phyloP scores from a whole-genome alignment of 2,888 invertebrate species.

The Adineta ricciae region DNA sequence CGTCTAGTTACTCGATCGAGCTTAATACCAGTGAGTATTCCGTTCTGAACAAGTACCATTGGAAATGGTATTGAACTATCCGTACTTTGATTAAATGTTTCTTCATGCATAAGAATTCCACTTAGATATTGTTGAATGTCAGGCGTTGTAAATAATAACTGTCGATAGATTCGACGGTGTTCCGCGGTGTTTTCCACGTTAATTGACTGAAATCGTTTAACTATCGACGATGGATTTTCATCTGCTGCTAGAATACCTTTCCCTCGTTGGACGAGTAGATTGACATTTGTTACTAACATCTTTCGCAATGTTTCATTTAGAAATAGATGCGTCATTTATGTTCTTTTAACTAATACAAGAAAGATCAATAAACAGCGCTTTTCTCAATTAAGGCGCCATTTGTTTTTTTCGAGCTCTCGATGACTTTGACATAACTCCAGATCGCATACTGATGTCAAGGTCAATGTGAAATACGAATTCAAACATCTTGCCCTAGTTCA shows the following conservation, averaged over 20 bases:
- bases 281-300: conserved; percentile 49
- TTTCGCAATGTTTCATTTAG: background rate
- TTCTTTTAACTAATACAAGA: no score
- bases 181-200: conserved; percentile 84
- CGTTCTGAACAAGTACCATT: conserved; percentile 38
- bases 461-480: no score
- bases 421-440: no score
- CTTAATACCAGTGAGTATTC: conserved; percentile 53
- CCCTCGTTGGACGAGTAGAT: conserved; percentile 53
- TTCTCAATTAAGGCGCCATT: no score
- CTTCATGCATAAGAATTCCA: conserved; percentile 95
- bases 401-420: no score
- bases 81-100: conserved; percentile 91
- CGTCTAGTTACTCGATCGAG: conserved; percentile 90
- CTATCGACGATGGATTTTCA: conserved; percentile 84
- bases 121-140: conserved; percentile 62
- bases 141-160: conserved; percentile 69
- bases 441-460: background rate
- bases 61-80: conserved; percentile 58
- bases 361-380: no score
- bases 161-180: conserved; percentile 72
- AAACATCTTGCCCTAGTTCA: no score
- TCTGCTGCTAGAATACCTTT: conserved; percentile 96
- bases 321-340: background rate
- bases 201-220: conserved; percentile 75